Evolutionary conservation across 2,113 vertebrate genomes (phyloP).

Genomic region (Microtus oregoni): DNA sequence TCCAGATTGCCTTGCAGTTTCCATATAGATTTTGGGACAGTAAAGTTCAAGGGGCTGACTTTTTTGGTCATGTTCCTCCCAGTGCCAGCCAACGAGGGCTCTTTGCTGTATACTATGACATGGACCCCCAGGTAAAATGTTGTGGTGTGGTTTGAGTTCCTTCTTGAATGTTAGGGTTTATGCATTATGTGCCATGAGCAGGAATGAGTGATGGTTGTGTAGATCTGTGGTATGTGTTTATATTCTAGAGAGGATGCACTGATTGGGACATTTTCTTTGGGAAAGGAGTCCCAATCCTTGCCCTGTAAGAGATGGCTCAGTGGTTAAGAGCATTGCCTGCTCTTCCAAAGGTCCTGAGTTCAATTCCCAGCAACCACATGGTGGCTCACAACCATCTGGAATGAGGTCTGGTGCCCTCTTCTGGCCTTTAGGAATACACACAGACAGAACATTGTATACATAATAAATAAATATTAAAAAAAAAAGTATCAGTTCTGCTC

Average conservation of each 20-base stretch:
- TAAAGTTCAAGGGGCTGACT: conserved; percentile 97
- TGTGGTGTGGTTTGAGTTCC: not conserved
- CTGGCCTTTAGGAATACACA: too few relatives aligned
- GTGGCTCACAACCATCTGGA: too few relatives aligned
- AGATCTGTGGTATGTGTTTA: not conserved
- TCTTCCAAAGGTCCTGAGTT: too few relatives aligned
- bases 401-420: too few relatives aligned
- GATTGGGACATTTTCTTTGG: not conserved
- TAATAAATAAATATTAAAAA: too few relatives aligned
- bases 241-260: not conserved
- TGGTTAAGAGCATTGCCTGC: too few relatives aligned
- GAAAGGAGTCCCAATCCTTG: not conserved
- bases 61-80: conserved; percentile 96
- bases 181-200: not conserved
- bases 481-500: not conserved
- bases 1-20: conserved; percentile 96
- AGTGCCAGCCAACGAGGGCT: conserved; percentile 93
- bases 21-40: conserved; percentile 97
- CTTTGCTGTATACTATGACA: conserved; percentile 98
- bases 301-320: too few relatives aligned
- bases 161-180: not conserved
- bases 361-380: too few relatives aligned
- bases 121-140: conserved; percentile 93
- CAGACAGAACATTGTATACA: too few relatives aligned
- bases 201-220: not conserved